Percentiles rank a stretch among this genome's conserved stretches.
Evolutionary conservation across 1,140 invertebrate species (phyloP).

Genomic region (Ceratosolen fusciceps): DNA sequence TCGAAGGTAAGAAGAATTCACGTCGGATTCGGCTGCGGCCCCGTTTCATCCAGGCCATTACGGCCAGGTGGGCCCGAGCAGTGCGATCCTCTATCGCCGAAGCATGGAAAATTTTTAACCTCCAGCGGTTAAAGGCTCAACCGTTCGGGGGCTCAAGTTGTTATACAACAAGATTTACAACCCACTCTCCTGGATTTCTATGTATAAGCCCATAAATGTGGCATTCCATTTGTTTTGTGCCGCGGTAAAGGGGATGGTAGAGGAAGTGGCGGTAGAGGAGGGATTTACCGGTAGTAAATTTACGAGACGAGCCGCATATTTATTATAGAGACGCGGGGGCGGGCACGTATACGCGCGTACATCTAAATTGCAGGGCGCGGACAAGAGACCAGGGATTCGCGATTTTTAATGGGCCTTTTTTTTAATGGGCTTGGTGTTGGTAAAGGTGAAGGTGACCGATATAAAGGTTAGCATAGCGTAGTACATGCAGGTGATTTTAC

Average conservation of each 20-base stretch:
- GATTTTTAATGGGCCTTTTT: too few relatives aligned
- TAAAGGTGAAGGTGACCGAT: too few relatives aligned
- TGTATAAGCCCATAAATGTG: slow-evolving; percentile 4
- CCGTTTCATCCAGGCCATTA: background rate
- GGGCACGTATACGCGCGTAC: too few relatives aligned
- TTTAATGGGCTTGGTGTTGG: too few relatives aligned
- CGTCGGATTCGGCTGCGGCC: background rate
- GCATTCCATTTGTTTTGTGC: background rate
- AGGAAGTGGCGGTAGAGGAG: too few relatives aligned
- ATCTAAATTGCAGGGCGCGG: too few relatives aligned
- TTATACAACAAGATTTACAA: slow-evolving; percentile 11
- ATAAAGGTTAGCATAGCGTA: too few relatives aligned
- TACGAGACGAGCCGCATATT: background rate
- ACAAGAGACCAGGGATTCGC: background rate
- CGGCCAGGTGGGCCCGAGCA: background rate
- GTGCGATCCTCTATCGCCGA: background rate
- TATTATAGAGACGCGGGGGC: background rate
- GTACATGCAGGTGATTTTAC: too few relatives aligned
- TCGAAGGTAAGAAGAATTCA: background rate
- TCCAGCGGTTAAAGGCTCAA: too few relatives aligned
- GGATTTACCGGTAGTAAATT: background rate
- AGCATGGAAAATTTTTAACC: slow-evolving; percentile 3
- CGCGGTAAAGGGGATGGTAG: too few relatives aligned
- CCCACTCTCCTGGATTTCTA: background rate
- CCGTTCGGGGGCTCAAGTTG: too few relatives aligned